phyloP scores from a whole-genome alignment of 2,113 vertebrate species.

The Lanius collurio region DNA sequence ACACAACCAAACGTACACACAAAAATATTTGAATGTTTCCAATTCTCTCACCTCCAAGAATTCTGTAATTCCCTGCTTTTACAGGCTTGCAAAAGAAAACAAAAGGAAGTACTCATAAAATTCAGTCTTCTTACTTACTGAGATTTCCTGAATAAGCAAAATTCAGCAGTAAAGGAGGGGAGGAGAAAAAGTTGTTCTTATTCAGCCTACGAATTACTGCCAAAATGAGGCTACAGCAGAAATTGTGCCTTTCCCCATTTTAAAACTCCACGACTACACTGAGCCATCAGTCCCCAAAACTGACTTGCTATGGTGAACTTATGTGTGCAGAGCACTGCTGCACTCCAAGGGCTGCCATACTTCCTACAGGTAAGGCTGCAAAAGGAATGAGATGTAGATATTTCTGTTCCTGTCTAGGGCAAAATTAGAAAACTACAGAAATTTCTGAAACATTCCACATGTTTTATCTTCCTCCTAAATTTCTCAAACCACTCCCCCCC shows the following conservation, averaged over 20 bases:
- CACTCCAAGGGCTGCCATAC: background rate
- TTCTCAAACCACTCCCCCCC: too few relatives aligned
- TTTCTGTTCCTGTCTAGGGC: background rate
- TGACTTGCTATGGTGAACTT: background rate
- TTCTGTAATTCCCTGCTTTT: background rate
- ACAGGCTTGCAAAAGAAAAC: background rate
- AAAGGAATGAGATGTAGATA: background rate
- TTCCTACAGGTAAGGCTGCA: background rate
- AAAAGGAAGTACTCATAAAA: background rate
- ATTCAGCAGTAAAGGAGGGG: background rate
- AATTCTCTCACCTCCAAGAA: background rate
- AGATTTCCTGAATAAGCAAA: background rate
- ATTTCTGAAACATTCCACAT: background rate
- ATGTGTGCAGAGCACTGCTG: background rate
- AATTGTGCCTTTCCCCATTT: background rate
- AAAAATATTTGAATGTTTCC: background rate
- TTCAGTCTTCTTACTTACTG: background rate
- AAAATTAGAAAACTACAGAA: slow-evolving; percentile 8
- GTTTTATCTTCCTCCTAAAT: background rate
- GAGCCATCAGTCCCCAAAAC: background rate
- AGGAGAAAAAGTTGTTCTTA: background rate
- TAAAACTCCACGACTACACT: background rate
- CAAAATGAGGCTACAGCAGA: background rate
- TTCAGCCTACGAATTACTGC: background rate
- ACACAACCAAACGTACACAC: background rate